Base-by-base conservation (phyloP, 2,113 vertebrate genomes). In the Caranx ignobilis region DNA sequence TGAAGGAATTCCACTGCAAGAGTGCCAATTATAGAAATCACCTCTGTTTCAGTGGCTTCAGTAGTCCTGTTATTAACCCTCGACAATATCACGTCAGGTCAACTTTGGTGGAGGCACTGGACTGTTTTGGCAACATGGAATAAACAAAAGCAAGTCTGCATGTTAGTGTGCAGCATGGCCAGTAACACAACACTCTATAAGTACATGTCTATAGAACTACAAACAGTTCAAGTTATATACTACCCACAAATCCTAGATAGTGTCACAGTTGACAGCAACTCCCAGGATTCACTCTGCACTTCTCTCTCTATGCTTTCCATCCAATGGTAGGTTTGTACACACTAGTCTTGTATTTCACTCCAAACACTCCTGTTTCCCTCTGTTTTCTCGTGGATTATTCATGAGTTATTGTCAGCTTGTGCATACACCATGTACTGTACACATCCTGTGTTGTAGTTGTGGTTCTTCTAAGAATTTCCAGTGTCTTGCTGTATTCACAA, bases 351-450 rank as follows among this genome's bases (percentile, higher is more conserved):
- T 63, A 41, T 83, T 75, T 64, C 74, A 75, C 59, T 71, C 21
- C 21, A 72, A 65, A 61, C 21, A 43, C 57, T 66, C 34, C 11
- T 5, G 19, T 79, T 82, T 85, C 69, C 43, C 54, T 73, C n/a
- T 34, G 26, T 67, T 64, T 62, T n/a, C 13, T 82, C 8, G 12
- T 81, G 3, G 63, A 75, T 80, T 60, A 87, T 77, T 73, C 45
- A 89, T 79, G 39, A 48, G 26, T 43, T 76, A 64, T 31, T 19
- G 37, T 50, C 26, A 41, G 7, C 56, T 68, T 72, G 37, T 77
- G 59, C 48, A 62, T 39, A 45, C 32, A 52, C 59, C 50, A 60
- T 55, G n/a, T 64, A 50, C n/a, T 55, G n/a, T 64, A 50, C n/a
- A n/a, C 35, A 43, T 66, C 13, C 60, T 71, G 41, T 48, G 37